Conservation (phyloP, 2,888 invertebrate genomes). For the Eilema sororculum region DNA sequence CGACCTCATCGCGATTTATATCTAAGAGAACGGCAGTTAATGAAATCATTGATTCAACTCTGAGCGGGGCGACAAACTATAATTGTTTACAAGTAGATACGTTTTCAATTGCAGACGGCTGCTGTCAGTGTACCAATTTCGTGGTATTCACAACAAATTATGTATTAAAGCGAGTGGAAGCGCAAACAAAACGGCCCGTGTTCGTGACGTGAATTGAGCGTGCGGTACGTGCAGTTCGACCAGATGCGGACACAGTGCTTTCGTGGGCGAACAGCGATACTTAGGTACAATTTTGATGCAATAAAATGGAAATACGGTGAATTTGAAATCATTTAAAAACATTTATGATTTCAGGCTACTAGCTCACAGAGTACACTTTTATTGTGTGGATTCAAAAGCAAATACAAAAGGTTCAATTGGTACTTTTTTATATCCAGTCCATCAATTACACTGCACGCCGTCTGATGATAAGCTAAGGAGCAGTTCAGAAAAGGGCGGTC, state of each 20-base stretch:
- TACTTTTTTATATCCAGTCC: no score
- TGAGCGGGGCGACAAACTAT: slow-evolving; percentile 23
- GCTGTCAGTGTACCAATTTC: slow-evolving; percentile 83
- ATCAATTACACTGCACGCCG: no score
- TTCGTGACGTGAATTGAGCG: slow-evolving; percentile 84
- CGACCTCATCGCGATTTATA: not conserved
- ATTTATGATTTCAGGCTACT: no score
- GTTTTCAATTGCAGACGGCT: slow-evolving; percentile 80
- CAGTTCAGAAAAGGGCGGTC: no score
- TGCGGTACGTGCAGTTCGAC: slow-evolving; percentile 59
- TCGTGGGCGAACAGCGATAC: slow-evolving; percentile 38
- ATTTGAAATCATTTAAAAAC: not conserved
- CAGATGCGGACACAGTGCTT: slow-evolving; percentile 54
- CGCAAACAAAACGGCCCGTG: slow-evolving; percentile 84
- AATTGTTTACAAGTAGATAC: slow-evolving; percentile 73
- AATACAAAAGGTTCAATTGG: no score
- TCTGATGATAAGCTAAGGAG: no score
- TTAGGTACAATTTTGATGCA: not conserved
- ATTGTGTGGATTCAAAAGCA: no score
- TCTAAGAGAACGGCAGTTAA: not conserved
- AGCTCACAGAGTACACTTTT: no score
- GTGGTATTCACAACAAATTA: slow-evolving; percentile 86
- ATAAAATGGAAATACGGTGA: not conserved
- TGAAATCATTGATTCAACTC: not conserved
- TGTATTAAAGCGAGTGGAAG: slow-evolving; percentile 85